These are phyloP conservation scores for Corythornis vintsioides DNA, from an alignment of 2,113 vertebrate genomes.

Conservation along the genomic window DNA sequence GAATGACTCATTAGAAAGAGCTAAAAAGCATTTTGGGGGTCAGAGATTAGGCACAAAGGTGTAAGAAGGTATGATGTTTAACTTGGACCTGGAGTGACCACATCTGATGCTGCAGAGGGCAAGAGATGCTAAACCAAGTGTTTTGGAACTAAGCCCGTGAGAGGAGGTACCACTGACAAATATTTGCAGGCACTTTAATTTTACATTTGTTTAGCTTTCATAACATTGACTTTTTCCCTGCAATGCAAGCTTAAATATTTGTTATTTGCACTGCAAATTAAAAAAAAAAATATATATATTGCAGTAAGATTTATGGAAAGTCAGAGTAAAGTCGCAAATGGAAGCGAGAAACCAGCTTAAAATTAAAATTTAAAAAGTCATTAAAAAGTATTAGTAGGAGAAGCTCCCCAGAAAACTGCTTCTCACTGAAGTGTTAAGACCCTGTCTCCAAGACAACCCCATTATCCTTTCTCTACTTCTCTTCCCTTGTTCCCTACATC, in stretches of 20 bases:
- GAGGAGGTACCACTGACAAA: neutral
- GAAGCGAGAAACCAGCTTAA: neutral
- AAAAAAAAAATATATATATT: neutral
- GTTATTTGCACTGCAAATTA: neutral
- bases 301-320: neutral
- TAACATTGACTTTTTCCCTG: neutral
- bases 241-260: neutral
- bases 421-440: neutral
- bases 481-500: neutral
- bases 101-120: neutral
- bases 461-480: neutral
- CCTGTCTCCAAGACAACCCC: neutral
- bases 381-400: neutral
- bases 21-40: neutral
- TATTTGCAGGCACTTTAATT: neutral
- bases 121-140: neutral
- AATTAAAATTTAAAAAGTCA: neutral
- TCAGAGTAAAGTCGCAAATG: neutral
- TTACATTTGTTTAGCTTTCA: neutral
- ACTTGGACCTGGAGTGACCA: neutral
- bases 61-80: neutral
- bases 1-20: neutral
- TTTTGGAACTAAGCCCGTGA: neutral
- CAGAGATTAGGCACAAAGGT: rapidly evolving
- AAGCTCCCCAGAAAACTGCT: neutral